Evolutionary conservation across 2,888 invertebrate species (phyloP).

Genomic region (Anorthoa munda): DNA sequence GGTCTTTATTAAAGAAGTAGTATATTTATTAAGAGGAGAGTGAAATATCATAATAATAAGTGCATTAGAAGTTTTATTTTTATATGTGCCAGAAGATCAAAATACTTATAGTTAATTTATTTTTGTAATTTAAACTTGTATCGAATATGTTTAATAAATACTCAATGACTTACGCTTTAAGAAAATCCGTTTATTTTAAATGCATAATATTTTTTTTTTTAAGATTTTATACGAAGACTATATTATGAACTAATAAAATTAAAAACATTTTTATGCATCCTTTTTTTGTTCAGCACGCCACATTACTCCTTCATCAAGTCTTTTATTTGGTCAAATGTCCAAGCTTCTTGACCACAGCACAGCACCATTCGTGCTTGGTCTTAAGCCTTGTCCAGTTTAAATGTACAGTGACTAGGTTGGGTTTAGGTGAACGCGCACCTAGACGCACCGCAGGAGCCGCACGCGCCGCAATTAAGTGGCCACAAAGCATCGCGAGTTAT

Average conservation of each 20-base stretch:
- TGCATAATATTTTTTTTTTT: constrained; percentile 30
- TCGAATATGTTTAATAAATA: constrained; percentile 38
- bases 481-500: too few relatives aligned
- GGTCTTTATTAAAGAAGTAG: neutral
- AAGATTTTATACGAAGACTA: constrained; percentile 14
- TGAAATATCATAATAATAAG: neutral
- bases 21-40: neutral
- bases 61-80: neutral
- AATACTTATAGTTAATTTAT: constrained; percentile 19
- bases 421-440: too few relatives aligned
- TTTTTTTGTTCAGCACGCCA: constrained; percentile 8
- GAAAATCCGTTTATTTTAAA: constrained; percentile 41
- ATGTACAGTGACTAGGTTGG: too few relatives aligned
- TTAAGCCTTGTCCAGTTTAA: too few relatives aligned
- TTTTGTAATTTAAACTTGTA: neutral
- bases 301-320: too few relatives aligned
- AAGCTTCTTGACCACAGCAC: too few relatives aligned
- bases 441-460: too few relatives aligned
- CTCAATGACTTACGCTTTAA: constrained; percentile 21
- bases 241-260: constrained; percentile 17
- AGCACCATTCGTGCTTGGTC: too few relatives aligned
- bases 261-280: neutral
- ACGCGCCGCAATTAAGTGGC: too few relatives aligned
- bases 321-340: too few relatives aligned
- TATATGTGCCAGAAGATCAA: constrained; percentile 13